These are phyloP conservation scores for Mobula birostris DNA, from an alignment of 2,113 vertebrate genomes.

Conservation along the genomic window DNA sequence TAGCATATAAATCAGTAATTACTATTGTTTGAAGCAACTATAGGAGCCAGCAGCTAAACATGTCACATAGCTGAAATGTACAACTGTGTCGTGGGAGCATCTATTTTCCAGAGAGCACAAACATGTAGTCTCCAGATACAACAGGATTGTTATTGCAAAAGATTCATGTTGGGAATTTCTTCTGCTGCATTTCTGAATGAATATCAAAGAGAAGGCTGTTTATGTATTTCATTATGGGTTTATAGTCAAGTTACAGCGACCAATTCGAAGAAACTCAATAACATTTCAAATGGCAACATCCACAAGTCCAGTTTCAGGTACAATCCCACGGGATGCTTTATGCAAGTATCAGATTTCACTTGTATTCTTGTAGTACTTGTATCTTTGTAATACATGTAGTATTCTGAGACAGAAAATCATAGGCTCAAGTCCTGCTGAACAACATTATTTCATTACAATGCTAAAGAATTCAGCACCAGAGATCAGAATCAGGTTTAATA, in stretches of 20 bases:
- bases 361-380: too few relatives aligned
- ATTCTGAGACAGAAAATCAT: background rate
- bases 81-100: background rate
- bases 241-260: background rate
- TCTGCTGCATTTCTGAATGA: background rate
- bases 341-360: background rate
- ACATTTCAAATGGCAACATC: background rate
- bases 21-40: background rate
- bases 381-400: too few relatives aligned
- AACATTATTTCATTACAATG: background rate
- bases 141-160: background rate
- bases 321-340: background rate
- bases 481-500: too few relatives aligned
- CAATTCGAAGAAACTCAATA: background rate
- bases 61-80: background rate
- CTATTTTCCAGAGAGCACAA: background rate
- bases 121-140: background rate
- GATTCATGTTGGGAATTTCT: background rate
- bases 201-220: background rate
- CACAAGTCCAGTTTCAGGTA: background rate
- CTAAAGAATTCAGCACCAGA: background rate
- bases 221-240: background rate
- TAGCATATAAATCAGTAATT: background rate
- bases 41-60: background rate
- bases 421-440: background rate